These are phyloP conservation scores for Fregata magnificens DNA, from an alignment of 2,113 vertebrate species.

Conservation along the genomic window DNA sequence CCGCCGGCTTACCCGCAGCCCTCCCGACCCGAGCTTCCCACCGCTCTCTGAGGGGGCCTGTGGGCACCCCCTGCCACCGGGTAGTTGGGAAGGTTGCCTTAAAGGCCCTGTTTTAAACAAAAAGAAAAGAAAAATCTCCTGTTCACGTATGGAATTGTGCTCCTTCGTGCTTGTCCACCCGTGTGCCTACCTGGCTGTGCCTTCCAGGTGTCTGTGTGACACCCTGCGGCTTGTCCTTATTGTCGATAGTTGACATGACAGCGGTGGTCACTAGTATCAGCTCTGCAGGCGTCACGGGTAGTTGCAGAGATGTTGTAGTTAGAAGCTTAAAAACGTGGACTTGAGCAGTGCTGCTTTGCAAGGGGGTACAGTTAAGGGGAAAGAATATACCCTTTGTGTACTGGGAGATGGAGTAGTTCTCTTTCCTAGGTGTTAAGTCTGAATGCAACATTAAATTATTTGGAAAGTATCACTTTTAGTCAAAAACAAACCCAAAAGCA, in stretches of 20 bases:
- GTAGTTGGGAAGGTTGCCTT: not conserved
- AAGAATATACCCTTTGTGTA: rapidly evolving
- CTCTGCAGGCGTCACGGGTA: no score
- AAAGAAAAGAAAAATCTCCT: rapidly evolving
- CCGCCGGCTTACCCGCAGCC: no score
- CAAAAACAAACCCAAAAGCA: not conserved
- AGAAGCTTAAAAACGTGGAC: not conserved
- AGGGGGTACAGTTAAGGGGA: no score
- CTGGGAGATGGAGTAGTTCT: not conserved
- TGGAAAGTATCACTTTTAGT: not conserved
- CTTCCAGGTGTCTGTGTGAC: not conserved
- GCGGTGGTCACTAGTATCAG: not conserved
- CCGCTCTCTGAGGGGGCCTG: not conserved
- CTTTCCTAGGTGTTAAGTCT: not conserved
- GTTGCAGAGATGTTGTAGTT: not conserved
- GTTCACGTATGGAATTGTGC: rapidly evolving
- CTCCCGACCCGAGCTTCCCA: not conserved
- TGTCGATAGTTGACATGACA: not conserved
- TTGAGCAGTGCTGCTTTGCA: not conserved
- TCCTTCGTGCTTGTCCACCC: no score
- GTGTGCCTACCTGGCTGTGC: not conserved
- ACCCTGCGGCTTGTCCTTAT: rapidly evolving
- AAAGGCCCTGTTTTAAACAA: not conserved
- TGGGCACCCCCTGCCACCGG: rapidly evolving
- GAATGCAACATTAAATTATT: not conserved